A percentile compares a stretch with the other conserved stretches of the same genome.
phyloP scores from a whole-genome alignment of 2,888 invertebrate genomes.

The Ectemnius continuus region DNA sequence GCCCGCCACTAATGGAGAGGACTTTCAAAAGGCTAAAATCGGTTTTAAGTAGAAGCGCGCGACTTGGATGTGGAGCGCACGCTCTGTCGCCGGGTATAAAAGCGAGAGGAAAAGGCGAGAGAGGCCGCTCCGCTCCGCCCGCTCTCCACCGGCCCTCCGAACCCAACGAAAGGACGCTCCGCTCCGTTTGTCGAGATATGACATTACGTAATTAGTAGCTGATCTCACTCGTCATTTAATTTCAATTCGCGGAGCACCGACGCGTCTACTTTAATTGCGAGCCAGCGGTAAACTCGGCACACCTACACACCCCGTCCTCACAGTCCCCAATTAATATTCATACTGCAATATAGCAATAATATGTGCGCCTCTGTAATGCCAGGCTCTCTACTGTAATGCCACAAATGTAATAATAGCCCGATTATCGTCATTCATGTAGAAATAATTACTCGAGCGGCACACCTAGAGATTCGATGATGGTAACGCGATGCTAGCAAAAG shows the following conservation, averaged over 20 bases:
- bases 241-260: conserved; percentile 59
- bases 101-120: no score
- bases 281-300: conserved; percentile 38
- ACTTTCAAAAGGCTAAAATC: conserved; percentile 1
- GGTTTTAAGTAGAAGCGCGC: conserved; percentile 4
- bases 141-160: no score
- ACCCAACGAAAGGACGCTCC: conserved; percentile 13
- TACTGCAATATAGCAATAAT: conserved; percentile 60
- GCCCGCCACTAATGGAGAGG: not conserved
- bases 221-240: conserved; percentile 51
- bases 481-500: no score
- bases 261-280: conserved; percentile 63
- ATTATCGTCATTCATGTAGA: conserved; percentile 59
- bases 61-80: not conserved
- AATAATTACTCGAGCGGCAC: conserved; percentile 48
- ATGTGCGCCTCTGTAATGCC: conserved; percentile 53
- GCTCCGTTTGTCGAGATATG: conserved; percentile 37
- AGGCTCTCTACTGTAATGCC: conserved; percentile 49
- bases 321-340: conserved; percentile 62
- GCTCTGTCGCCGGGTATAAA: no score
- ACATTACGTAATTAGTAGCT: conserved; percentile 51
- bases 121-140: no score
- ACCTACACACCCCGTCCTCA: conserved; percentile 18
- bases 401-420: conserved; percentile 58
- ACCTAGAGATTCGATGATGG: no score